These are phyloP conservation scores for Hymenopus coronatus DNA, from an alignment of 2,888 invertebrate genomes.

Conservation along the genomic window DNA sequence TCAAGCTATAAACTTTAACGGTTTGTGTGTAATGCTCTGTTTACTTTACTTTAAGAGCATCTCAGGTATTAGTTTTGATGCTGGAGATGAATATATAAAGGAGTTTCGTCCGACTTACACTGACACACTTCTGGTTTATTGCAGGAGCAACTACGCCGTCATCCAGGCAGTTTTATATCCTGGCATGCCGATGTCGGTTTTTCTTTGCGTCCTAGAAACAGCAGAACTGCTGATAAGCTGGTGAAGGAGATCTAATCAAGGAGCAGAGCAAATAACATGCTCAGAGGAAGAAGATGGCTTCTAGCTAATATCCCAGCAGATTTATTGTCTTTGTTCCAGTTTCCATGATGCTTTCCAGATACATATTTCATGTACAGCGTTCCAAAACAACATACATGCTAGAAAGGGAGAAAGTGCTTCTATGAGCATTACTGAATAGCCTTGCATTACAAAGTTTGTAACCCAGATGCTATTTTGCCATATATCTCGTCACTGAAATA, in stretches of 20 bases:
- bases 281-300: background rate
- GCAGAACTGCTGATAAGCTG: background rate
- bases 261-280: background rate
- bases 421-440: too few species aligned
- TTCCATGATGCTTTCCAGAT: background rate
- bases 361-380: background rate
- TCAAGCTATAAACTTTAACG: too few species aligned
- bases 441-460: too few species aligned
- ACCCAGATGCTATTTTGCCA: too few species aligned
- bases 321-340: background rate
- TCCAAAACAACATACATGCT: background rate
- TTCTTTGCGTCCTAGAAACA: background rate
- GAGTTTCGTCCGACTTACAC: background rate
- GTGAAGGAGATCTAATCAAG: background rate
- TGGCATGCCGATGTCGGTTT: background rate
- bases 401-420: too few species aligned
- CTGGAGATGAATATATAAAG: too few species aligned
- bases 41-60: too few species aligned
- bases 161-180: background rate
- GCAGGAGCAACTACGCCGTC: too few species aligned
- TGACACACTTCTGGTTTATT: background rate
- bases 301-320: background rate
- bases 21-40: too few species aligned
- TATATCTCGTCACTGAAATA: too few species aligned
- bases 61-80: too few species aligned